phyloP scores from a whole-genome alignment of 2,797 vertebrate genomes.

The Crocodylus rhombifer region DNA sequence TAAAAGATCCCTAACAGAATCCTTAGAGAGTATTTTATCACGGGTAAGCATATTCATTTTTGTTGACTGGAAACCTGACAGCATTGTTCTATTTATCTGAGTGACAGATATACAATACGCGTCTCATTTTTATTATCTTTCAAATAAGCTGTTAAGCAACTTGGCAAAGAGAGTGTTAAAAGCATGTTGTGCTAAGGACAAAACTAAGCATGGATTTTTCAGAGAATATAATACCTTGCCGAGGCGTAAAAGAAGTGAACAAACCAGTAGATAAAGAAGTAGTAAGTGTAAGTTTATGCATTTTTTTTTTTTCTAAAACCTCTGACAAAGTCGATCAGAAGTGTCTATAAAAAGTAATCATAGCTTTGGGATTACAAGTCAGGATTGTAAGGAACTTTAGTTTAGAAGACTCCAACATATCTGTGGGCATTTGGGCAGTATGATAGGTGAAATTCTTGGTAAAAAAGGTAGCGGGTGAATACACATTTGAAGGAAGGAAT shows the following conservation, averaged over 20 bases:
- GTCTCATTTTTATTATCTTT: background rate
- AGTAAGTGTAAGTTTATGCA: background rate
- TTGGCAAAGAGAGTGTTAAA: background rate
- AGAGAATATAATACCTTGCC: background rate
- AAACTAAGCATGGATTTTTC: background rate
- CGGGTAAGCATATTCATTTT: conserved; percentile 77
- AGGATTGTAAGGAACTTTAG: background rate
- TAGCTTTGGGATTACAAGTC: background rate
- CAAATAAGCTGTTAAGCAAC: background rate
- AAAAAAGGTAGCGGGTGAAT: background rate
- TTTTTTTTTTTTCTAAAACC: background rate
- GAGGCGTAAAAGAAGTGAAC: background rate
- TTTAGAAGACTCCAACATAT: background rate
- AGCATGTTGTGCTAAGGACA: background rate
- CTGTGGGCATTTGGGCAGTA: background rate
- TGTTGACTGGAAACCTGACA: background rate
- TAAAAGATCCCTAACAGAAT: conserved; percentile 93
- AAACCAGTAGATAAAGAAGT: background rate
- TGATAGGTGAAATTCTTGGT: background rate
- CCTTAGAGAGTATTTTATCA: conserved; percentile 90
- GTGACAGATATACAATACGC: background rate
- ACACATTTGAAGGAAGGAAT: background rate
- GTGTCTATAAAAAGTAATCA: rapidly evolving
- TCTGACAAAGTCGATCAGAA: background rate
- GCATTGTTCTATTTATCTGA: background rate